Base-by-base conservation (phyloP, 2,888 invertebrate genomes). In the Euphydryas editha region DNA sequence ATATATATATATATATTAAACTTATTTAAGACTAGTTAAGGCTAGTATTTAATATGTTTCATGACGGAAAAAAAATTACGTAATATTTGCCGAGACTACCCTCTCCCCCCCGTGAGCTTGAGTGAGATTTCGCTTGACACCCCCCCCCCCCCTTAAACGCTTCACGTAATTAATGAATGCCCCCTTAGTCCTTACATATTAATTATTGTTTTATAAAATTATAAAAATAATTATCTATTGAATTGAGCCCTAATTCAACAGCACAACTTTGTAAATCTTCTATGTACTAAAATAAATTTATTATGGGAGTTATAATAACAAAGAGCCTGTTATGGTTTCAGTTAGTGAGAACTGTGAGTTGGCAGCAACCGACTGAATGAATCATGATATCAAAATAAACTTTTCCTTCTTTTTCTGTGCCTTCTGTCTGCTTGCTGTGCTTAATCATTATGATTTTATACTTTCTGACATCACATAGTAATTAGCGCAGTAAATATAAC, bases 321-420 rank as follows among this genome's bases (percentile, higher is more conserved):
- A 72, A 66, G 69, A 69, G 54, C 71, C 61, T 68, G 70, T 73
- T 69, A 70, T 74, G 62, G 68, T 68, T 72, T 63, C 62, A 56
- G 58, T 67, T 72, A 72, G 63, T 66, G 56, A 59, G 72, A 70
- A 71, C 62, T 62, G 69, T 71, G 72, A 71, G 72, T 63, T 70
- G 73, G 71, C 72, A 62, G 61, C 65, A 66, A 55, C 67, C 63
- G 71, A 65, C 59, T 59, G 59, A 65, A 74, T 90, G 88, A 89
- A 82, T 90, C 88, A 90, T 75, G 71, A 76, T 77, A 82, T 87
- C 69, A 82, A 87, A 89, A 88, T 88, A 87, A 83, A 84, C 79
- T 68, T 69, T 71, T 75, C 73, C 75, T 73, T 77, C 79, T 72
- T 84, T 84, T 84, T 81, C 78, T 73, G 75, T 73, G 77, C 73